phyloP scores from a whole-genome alignment of 2,113 vertebrate genomes.

The Colius striatus region DNA sequence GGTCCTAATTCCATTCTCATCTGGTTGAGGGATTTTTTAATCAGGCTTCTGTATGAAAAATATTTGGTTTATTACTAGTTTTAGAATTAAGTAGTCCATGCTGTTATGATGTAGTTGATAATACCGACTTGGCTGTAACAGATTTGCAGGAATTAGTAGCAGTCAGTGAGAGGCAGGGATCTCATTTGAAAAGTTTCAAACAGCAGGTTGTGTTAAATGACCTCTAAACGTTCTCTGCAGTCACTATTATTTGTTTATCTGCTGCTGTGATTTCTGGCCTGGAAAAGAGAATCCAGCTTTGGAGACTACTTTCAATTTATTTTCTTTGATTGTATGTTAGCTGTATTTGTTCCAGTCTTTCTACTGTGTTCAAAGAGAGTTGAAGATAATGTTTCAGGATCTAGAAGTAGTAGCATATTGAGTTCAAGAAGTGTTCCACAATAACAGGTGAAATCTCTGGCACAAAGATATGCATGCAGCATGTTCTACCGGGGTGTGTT shows the following conservation, averaged over 20 bases:
- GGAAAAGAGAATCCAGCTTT: neutral
- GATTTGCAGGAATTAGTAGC: neutral
- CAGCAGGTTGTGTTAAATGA: neutral
- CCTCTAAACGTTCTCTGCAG: neutral
- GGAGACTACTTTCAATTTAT: neutral
- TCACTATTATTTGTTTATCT: neutral
- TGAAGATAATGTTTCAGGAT: neutral
- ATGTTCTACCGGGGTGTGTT: neutral
- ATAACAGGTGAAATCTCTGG: neutral
- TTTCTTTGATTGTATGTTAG: neutral
- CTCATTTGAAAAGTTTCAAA: neutral
- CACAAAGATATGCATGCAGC: neutral
- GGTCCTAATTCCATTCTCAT: neutral
- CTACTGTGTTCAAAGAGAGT: neutral
- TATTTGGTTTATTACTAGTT: neutral
- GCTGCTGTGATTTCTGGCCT: neutral
- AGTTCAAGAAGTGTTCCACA: neutral
- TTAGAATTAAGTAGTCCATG: neutral
- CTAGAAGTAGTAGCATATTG: neutral
- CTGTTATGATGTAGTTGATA: neutral
- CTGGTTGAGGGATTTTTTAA: neutral
- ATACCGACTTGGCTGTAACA: neutral
- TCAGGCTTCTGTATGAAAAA: neutral
- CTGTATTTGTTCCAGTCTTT: neutral
- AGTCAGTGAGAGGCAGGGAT: neutral